A percentile compares a stretch with the other conserved stretches of the same genome.
phyloP scores from a whole-genome alignment of 2,797 vertebrate species.

The Malacoctenus gilli region DNA sequence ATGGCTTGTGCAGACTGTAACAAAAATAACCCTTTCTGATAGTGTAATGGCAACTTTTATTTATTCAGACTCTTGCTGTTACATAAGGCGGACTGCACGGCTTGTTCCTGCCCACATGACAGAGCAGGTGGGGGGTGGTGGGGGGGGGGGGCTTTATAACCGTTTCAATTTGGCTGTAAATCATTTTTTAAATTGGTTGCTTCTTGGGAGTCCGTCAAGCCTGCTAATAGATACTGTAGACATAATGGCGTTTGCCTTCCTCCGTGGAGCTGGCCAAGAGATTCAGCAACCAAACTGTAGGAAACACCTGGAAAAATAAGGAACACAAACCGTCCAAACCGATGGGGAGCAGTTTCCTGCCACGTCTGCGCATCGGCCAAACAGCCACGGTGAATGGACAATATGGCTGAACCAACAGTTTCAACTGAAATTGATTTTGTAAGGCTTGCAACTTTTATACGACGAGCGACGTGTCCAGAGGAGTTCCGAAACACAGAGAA shows the following conservation, averaged over 20 bases:
- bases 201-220: background rate
- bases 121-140: background rate
- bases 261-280: background rate
- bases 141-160: slow-evolving; percentile 1
- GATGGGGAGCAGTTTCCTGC: slow-evolving; percentile 41
- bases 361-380: slow-evolving; percentile 2
- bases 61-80: slow-evolving; percentile 36
- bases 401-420: too few relatives aligned
- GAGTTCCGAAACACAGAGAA: too few relatives aligned
- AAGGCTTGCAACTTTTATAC: too few relatives aligned
- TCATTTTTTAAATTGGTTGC: slow-evolving; percentile 26
- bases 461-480: too few relatives aligned
- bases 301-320: slow-evolving; percentile 58
- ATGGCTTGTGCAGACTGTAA: slow-evolving; percentile 45
- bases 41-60: slow-evolving; percentile 29
- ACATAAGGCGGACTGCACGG: slow-evolving; percentile 13
- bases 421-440: too few relatives aligned
- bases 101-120: background rate
- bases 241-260: slow-evolving; percentile 7
- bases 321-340: slow-evolving; percentile 24
- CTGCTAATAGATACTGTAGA: slow-evolving; percentile 8
- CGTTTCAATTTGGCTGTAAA: slow-evolving; percentile 25
- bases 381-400: slow-evolving; percentile 26
- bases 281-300: slow-evolving; percentile 12
- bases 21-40: slow-evolving; percentile 38